These are phyloP conservation scores for Chironomus tentans DNA, from an alignment of 2,888 invertebrate genomes.

Conservation along the genomic window DNA sequence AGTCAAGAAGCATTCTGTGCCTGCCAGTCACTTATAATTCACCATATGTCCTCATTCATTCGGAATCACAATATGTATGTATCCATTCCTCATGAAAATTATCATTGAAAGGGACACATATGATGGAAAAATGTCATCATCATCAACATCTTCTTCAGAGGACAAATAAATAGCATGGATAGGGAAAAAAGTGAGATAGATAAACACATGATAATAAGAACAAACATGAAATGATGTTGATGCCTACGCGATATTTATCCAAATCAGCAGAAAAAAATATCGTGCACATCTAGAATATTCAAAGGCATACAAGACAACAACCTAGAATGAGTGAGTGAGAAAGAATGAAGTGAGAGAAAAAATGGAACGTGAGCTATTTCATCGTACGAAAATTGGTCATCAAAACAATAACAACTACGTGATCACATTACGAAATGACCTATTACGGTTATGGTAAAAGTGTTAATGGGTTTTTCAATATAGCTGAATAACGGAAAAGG, in stretches of 20 bases:
- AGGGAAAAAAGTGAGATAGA: neutral
- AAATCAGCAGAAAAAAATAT: neutral
- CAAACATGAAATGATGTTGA: neutral
- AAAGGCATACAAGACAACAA: neutral
- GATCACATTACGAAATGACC: conserved; percentile 5
- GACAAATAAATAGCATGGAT: too few relatives aligned
- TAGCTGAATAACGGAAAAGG: neutral
- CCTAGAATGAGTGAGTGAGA: neutral
- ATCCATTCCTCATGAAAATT: too few relatives aligned
- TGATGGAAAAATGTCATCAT: neutral
- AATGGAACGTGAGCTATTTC: neutral
- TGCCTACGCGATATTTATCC: neutral
- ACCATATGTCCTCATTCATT: too few relatives aligned
- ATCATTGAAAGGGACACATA: neutral
- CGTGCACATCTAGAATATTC: neutral
- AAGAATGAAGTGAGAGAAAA: neutral
- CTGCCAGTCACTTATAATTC: too few relatives aligned
- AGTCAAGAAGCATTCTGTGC: too few relatives aligned
- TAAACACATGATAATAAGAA: neutral
- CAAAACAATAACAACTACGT: conserved; percentile 6
- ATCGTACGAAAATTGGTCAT: conserved; percentile 8
- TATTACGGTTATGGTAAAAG: neutral
- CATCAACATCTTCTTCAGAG: too few relatives aligned
- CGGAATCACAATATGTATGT: too few relatives aligned
- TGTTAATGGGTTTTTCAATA: conserved; percentile 6